These are phyloP conservation scores for Lasioglossum villosulum DNA, from an alignment of 2,888 invertebrate genomes.

Conservation along the genomic window DNA sequence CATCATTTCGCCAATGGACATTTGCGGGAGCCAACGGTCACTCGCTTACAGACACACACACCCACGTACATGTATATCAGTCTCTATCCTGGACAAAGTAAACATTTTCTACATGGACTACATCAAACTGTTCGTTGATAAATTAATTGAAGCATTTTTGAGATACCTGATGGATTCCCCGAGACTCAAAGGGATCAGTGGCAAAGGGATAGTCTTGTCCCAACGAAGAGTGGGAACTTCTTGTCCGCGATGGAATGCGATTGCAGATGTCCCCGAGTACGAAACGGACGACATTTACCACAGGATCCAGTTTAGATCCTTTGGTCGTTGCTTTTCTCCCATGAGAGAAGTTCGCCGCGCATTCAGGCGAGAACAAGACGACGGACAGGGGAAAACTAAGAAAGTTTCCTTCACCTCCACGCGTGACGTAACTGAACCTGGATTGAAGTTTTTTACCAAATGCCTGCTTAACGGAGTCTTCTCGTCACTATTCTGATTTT, in stretches of 20 bases:
- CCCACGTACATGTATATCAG: no score
- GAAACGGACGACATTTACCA: constrained; percentile 29
- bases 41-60: no score
- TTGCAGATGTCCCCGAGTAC: constrained; percentile 20
- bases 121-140: neutral
- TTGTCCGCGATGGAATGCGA: constrained; percentile 23
- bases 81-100: no score
- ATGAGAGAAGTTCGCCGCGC: constrained; percentile 23
- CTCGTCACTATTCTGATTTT: constrained; percentile 33
- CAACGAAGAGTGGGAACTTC: constrained; percentile 13
- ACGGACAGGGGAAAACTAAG: constrained; percentile 37
- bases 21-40: no score
- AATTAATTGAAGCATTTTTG: neutral
- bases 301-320: constrained; percentile 41
- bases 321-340: constrained; percentile 5
- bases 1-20: no score
- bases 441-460: constrained; percentile 38
- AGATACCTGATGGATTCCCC: neutral
- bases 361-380: constrained; percentile 34
- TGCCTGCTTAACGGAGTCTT: constrained; percentile 27
- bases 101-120: no score
- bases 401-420: constrained; percentile 45
- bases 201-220: constrained; percentile 29
- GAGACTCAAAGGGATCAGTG: neutral
- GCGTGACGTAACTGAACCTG: constrained; percentile 56